Conservation (phyloP, 2,888 invertebrate genomes). For the Cerastis rubricosa region DNA sequence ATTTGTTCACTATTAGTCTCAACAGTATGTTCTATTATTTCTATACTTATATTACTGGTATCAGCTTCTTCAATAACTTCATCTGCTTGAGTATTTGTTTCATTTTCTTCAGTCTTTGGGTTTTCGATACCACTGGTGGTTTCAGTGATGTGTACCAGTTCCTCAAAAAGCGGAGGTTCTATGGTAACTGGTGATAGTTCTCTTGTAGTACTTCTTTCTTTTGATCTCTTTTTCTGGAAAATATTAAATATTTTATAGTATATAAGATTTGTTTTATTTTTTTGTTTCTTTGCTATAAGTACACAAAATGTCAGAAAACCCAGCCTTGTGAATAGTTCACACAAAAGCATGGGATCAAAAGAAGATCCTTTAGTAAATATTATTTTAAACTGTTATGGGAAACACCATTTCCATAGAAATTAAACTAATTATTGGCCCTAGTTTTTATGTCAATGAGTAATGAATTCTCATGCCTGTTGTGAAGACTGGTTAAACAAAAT, state of each 20-base stretch:
- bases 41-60: slow-evolving; percentile 32
- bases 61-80: slow-evolving; percentile 24
- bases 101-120: slow-evolving; percentile 25
- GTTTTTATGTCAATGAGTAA: not conserved
- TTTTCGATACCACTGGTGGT: not conserved
- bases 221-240: slow-evolving; percentile 82
- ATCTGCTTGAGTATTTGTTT: slow-evolving; percentile 18
- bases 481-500: not conserved
- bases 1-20: slow-evolving; percentile 31
- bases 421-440: not conserved
- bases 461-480: not conserved
- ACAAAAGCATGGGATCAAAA: not conserved
- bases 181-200: slow-evolving; percentile 32
- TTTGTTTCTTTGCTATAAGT: not conserved
- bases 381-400: not conserved
- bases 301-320: not conserved
- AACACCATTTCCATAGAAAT: not conserved
- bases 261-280: not conserved
- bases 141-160: slow-evolving; percentile 33
- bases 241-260: not conserved
- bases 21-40: slow-evolving; percentile 28
- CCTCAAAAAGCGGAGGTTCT: slow-evolving; percentile 42
- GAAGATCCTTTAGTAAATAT: not conserved
- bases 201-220: slow-evolving; percentile 63
- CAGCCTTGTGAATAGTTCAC: not conserved